Conservation (phyloP, 2,113 vertebrate species). For the Nyctereutes procyonoides region DNA sequence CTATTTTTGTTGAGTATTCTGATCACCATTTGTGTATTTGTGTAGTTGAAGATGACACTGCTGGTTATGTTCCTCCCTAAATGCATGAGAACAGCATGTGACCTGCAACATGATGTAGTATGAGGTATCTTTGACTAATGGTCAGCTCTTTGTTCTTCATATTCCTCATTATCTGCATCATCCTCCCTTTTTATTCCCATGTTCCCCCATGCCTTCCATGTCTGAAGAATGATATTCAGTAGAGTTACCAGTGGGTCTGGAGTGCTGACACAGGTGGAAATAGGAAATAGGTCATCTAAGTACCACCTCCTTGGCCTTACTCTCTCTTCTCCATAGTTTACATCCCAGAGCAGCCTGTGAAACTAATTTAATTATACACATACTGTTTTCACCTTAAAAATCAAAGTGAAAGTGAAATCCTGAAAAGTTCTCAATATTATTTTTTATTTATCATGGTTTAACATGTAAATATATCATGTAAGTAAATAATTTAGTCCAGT, state of each 20-base stretch:
- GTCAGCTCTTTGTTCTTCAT: not conserved
- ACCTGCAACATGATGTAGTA: not conserved
- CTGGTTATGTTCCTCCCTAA: not conserved
- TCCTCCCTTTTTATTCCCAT: not conserved
- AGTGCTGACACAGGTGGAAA: not conserved
- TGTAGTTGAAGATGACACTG: not conserved
- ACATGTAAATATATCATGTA: constrained; percentile 16
- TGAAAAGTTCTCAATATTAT: not conserved
- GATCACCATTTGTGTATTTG: constrained; percentile 10
- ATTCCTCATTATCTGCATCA: not conserved
- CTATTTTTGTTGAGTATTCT: constrained; percentile 44
- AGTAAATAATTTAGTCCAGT: constrained; percentile 55
- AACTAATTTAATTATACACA: not conserved
- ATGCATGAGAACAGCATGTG: not conserved
- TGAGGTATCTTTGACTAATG: not conserved
- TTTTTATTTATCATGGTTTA: constrained; percentile 57
- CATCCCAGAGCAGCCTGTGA: not conserved
- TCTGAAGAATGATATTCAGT: not conserved
- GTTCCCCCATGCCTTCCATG: not conserved
- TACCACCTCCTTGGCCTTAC: not conserved
- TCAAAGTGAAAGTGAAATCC: constrained; percentile 7
- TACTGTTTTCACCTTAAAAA: not conserved
- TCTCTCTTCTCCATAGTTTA: not conserved
- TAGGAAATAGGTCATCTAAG: not conserved
- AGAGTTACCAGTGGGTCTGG: not conserved